Conservation (phyloP, 2,113 vertebrate genomes). For the Actenoides lindsayi region DNA sequence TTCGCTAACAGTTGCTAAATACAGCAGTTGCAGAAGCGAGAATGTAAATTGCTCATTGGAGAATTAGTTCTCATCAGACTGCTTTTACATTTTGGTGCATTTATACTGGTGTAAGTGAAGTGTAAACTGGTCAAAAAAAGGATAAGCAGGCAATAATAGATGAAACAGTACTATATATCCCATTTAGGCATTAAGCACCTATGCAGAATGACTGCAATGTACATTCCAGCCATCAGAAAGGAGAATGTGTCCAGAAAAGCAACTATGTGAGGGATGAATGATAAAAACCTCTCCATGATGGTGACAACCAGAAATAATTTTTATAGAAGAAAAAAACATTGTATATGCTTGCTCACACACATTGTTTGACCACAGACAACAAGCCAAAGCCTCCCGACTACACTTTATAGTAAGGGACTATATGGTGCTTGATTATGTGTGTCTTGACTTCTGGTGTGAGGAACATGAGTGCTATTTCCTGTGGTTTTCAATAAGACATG, state of each 20-base stretch:
- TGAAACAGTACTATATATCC: neutral
- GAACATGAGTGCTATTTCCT: constrained; percentile 25
- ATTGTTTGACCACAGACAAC: neutral
- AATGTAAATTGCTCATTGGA: neutral
- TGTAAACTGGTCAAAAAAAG: neutral
- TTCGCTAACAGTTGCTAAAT: constrained; percentile 24
- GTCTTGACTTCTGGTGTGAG: constrained; percentile 9
- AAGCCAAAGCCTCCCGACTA: neutral
- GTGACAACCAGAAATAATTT: neutral
- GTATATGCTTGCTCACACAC: neutral
- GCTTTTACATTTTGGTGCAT: neutral
- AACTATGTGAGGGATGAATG: neutral
- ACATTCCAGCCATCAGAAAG: neutral
- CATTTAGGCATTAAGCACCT: neutral
- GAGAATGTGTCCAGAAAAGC: neutral
- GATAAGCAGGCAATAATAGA: neutral
- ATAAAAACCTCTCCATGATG: neutral
- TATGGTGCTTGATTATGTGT: neutral
- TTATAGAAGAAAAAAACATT: neutral
- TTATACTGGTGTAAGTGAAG: neutral
- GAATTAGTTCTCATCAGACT: neutral
- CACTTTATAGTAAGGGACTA: neutral
- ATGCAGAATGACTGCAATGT: neutral
- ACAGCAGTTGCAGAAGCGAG: neutral
- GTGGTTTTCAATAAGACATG: constrained; percentile 24